Evolutionary conservation across 1,140 invertebrate genomes (phyloP).

Genomic region (Meloidogyne exigua): DNA sequence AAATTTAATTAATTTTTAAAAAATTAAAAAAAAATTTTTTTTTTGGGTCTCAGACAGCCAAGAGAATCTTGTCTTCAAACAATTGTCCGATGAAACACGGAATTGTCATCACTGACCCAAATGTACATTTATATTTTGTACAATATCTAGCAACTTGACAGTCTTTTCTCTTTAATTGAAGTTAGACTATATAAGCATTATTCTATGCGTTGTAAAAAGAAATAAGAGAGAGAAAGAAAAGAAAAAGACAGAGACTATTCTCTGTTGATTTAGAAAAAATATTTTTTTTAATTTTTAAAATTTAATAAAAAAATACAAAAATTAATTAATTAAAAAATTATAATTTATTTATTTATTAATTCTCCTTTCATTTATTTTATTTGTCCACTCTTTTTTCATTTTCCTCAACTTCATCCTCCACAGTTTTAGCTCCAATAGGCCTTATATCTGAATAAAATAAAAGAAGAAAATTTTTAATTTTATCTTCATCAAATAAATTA

Average conservation of each 20-base stretch:
- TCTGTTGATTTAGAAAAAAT: too few species aligned
- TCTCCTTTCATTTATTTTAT: not conserved
- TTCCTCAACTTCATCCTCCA: not conserved
- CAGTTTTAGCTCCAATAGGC: conserved; percentile 18
- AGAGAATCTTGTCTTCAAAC: not conserved
- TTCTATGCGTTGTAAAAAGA: not conserved
- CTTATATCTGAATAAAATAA: conserved; percentile 44
- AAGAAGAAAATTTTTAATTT: conserved; percentile 37
- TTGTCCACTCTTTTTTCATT: not conserved
- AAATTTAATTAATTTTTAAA: too few species aligned
- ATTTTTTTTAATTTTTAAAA: not conserved
- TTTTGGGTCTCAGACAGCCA: not conserved
- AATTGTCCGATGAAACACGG: not conserved
- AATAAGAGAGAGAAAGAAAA: not conserved
- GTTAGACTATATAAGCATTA: not conserved
- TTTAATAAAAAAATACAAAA: not conserved
- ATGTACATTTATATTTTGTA: not conserved
- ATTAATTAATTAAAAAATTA: not conserved
- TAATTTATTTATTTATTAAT: not conserved
- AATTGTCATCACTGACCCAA: not conserved
- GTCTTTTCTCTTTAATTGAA: not conserved
- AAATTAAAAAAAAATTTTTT: too few species aligned
- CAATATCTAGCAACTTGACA: not conserved
- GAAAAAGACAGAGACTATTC: too few species aligned
- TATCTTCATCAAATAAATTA: conserved; percentile 26